Percentiles rank a stretch among this genome's conserved stretches.
Conservation (phyloP, 2,113 vertebrate species). For the Takifugu bimaculatus region DNA sequence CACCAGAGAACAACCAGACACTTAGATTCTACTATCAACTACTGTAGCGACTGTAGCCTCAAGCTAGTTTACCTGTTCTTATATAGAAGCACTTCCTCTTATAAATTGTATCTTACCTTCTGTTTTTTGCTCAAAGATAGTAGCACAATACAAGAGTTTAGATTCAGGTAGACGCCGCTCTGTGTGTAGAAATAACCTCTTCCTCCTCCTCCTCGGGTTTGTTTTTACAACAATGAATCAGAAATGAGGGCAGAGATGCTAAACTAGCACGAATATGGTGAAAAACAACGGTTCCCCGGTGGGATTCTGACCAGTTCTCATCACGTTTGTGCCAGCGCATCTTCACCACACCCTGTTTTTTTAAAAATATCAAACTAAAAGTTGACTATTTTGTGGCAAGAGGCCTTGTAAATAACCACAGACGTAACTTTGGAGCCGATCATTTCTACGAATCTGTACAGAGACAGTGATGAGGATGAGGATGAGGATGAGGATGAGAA, state of each 20-base stretch:
- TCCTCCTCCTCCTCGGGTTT: conserved; percentile 69
- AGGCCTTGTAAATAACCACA: conserved; percentile 78
- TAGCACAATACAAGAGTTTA: conserved; percentile 78
- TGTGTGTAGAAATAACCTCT: conserved; percentile 77
- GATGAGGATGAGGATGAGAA: conserved; percentile 19
- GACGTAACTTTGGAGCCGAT: conserved; percentile 68
- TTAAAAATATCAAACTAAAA: conserved; percentile 40
- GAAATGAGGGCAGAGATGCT: conserved; percentile 28
- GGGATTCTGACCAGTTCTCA: conserved; percentile 25
- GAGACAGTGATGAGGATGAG: conserved; percentile 35
- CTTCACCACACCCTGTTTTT: conserved; percentile 40
- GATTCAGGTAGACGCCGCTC: conserved; percentile 81
- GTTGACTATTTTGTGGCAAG: conserved; percentile 55
- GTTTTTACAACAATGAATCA: conserved; percentile 33
- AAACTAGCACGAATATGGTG: conserved; percentile 3
- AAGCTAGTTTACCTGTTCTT: conserved; percentile 70
- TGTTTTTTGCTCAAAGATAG: conserved; percentile 67
- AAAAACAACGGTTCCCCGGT: not conserved
- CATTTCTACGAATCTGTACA: conserved; percentile 78
- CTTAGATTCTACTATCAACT: conserved; percentile 67
- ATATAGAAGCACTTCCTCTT: conserved; percentile 78
- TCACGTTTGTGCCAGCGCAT: conserved; percentile 28
- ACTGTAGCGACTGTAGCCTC: conserved; percentile 71
- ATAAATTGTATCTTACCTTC: conserved; percentile 67
- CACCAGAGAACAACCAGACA: conserved; percentile 61